A percentile compares a stretch with the other conserved stretches of the same genome.
Conservation (phyloP, 2,113 vertebrate species). For the Taxidea taxus region DNA sequence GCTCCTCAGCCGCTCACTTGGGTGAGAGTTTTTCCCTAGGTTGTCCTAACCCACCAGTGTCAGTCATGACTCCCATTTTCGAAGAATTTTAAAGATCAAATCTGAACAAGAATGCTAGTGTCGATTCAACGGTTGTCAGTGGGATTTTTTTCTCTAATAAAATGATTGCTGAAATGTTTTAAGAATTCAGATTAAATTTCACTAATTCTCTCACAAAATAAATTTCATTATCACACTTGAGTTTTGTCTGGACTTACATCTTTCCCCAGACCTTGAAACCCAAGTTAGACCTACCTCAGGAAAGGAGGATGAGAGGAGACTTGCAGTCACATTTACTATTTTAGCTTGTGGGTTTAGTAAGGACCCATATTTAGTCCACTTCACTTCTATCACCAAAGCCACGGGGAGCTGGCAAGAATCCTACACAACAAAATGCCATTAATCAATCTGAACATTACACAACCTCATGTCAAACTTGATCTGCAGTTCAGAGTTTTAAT, state of each 20-base stretch:
- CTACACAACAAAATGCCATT: slow-evolving; percentile 64
- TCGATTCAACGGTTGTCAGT: background rate
- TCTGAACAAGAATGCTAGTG: background rate
- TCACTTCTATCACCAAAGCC: slow-evolving; percentile 88
- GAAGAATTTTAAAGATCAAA: background rate
- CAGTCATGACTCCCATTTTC: background rate
- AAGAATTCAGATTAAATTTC: background rate
- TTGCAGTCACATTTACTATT: slow-evolving; percentile 88
- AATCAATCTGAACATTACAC: background rate
- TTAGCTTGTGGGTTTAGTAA: slow-evolving; percentile 92
- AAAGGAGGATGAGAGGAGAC: slow-evolving; percentile 61
- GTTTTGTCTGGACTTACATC: background rate
- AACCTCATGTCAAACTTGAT: slow-evolving; percentile 15
- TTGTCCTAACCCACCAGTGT: background rate
- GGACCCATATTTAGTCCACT: slow-evolving; percentile 94
- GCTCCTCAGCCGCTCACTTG: background rate
- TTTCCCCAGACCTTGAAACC: background rate
- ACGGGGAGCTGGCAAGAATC: slow-evolving; percentile 89
- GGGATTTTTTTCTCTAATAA: background rate
- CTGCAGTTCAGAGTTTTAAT: slow-evolving; percentile 50
- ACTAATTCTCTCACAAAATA: slow-evolving; percentile 16
- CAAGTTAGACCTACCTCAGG: slow-evolving; percentile 74
- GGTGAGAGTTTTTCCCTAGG: background rate
- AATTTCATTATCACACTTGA: background rate
- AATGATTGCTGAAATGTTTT: background rate